Evolutionary conservation across 2,797 vertebrate genomes (phyloP).

Genomic region (Perodicticus potto): DNA sequence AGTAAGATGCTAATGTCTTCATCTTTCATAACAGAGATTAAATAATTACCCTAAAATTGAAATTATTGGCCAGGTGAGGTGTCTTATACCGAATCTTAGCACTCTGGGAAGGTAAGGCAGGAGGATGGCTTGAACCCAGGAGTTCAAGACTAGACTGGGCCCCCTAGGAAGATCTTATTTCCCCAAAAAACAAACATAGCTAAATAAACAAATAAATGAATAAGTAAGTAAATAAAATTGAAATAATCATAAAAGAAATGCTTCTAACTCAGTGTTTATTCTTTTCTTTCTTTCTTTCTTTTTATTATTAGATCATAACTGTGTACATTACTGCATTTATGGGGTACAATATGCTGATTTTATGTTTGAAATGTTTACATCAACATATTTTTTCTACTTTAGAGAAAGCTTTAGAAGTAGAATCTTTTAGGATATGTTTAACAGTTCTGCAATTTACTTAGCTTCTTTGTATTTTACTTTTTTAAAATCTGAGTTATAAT

Average conservation of each 20-base stretch:
- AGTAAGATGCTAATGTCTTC: not conserved
- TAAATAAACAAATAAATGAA: not conserved
- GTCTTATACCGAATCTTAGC: not conserved
- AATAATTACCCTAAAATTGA: not conserved
- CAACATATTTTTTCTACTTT: not conserved
- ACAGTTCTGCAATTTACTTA: not conserved
- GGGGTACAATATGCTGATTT: too few species aligned
- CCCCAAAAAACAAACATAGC: not conserved
- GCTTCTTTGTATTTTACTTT: not conserved
- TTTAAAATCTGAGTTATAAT: not conserved
- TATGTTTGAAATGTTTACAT: too few species aligned
- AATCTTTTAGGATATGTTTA: not conserved
- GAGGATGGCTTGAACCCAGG: not conserved
- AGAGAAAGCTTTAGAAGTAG: not conserved
- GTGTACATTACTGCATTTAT: too few species aligned
- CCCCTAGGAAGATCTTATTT: not conserved
- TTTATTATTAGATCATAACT: too few species aligned
- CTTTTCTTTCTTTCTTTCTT: too few species aligned
- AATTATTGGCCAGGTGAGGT: not conserved
- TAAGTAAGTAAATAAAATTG: not conserved
- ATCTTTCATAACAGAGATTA: not conserved
- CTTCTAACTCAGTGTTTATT: not conserved
- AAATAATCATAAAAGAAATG: not conserved
- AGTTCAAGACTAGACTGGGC: not conserved
- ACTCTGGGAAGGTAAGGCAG: not conserved